Conservation (phyloP, 1,140 invertebrate genomes). For the Lineus longissimus region DNA sequence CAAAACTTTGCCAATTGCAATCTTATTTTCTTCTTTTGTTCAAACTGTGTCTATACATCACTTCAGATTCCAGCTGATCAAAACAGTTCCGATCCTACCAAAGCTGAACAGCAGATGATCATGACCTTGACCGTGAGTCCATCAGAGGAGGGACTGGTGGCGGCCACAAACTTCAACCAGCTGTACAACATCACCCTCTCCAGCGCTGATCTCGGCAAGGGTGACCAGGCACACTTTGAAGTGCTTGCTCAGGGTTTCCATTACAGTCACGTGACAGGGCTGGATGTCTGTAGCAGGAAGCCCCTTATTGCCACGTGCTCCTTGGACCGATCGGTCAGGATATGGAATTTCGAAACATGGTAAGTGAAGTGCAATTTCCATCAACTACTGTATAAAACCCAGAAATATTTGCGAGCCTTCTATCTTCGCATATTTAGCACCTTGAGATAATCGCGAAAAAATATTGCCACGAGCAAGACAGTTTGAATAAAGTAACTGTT, state of each 20-base stretch:
- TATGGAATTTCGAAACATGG: conserved; percentile 84
- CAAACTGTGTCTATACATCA: no score
- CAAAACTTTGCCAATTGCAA: no score
- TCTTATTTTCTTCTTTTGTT: no score
- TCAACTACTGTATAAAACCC: not conserved
- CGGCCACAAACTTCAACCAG: conserved; percentile 53
- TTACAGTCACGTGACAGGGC: conserved; percentile 69
- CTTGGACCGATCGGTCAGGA: conserved; percentile 73
- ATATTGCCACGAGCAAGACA: no score
- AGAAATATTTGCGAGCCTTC: no score
- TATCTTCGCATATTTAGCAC: no score
- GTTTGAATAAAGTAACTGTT: no score
- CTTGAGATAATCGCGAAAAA: no score
- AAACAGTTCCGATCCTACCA: conserved; percentile 44
- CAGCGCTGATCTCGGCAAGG: conserved; percentile 52
- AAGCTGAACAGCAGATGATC: conserved; percentile 47
- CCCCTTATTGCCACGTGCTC: conserved; percentile 81
- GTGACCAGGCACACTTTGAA: conserved; percentile 53
- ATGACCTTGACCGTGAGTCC: conserved; percentile 52
- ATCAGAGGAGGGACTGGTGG: conserved; percentile 54
- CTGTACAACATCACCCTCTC: conserved; percentile 53
- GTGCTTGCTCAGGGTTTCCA: conserved; percentile 71
- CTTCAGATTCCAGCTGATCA: conserved; percentile 41
- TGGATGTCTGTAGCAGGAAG: conserved; percentile 83
- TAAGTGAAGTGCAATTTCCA: conserved; percentile 14